Evolutionary conservation across 2,888 invertebrate species (phyloP).

Genomic region (Strigamia transsilvanica): DNA sequence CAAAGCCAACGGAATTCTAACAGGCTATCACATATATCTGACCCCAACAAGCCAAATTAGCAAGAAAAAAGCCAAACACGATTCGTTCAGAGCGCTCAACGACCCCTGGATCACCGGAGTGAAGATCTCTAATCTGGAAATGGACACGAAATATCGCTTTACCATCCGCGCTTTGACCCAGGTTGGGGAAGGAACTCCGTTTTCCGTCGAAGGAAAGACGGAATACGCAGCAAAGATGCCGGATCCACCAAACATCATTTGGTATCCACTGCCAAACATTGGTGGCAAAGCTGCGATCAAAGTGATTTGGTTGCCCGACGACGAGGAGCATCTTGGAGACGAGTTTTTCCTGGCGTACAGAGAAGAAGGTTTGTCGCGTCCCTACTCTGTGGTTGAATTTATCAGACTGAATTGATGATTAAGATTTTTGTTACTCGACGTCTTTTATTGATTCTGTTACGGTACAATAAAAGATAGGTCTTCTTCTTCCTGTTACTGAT

Average conservation of each 20-base stretch:
- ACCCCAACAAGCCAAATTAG: conserved; percentile 66
- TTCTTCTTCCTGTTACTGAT: too few relatives aligned
- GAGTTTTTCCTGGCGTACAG: not conserved
- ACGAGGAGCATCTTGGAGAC: conserved; percentile 80
- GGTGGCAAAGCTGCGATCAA: conserved; percentile 77
- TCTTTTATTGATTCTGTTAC: too few relatives aligned
- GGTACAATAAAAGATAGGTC: too few relatives aligned
- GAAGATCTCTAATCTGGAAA: conserved; percentile 83
- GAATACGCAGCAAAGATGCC: conserved; percentile 56
- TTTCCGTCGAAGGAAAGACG: not conserved
- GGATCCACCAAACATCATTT: conserved; percentile 72
- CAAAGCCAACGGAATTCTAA: conserved; percentile 88
- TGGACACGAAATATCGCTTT: conserved; percentile 83
- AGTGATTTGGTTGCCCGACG: conserved; percentile 83
- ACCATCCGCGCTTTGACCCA: conserved; percentile 83
- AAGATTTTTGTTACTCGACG: too few relatives aligned
- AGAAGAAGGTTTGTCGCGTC: not conserved
- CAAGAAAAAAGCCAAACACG: conserved; percentile 56
- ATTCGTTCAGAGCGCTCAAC: not conserved
- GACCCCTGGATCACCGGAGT: conserved; percentile 76
- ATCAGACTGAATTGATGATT: not conserved
- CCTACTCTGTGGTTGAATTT: too few relatives aligned
- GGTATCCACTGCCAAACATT: conserved; percentile 73
- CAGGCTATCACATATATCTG: conserved; percentile 92
- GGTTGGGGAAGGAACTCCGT: conserved; percentile 78